Base-by-base conservation (phyloP, 2,797 vertebrate species). In the Gymnopithys bicolor region DNA sequence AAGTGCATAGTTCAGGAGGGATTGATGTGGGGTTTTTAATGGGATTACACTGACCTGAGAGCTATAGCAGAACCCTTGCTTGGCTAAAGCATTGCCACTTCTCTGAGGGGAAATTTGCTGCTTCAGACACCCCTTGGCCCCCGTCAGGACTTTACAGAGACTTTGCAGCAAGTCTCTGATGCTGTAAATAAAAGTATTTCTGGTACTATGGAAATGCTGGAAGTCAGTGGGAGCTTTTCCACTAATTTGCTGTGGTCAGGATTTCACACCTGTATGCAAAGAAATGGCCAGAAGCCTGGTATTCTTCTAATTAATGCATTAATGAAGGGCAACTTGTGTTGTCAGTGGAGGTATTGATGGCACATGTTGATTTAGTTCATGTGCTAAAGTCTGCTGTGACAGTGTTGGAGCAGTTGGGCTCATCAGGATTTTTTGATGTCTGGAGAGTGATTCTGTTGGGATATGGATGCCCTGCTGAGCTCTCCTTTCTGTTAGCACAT, bases 1-100 rank as follows among this genome's bases (percentile, higher is more conserved):
- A 30, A 28, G 13, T 41, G 25, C 19, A 3, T 3, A 13, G 35
- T 39, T 86, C n/a, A 48, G 24, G 37, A 52, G 45, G 11, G n/a
- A 25, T 32, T 1, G 4, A 14, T 55, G 53, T 0, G 1, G 5
- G 5, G 5, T 13, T 51, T 78, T 69, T 33, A 19, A 10, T 22
- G n/a, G 3, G 11, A 18, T 60, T 62, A 32, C 13, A 22, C 18
- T 39, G n/a, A 58, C 25, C 6, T n/a, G 79, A 80, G 83, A 74
- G 60, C 52, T 2, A 1, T 7, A 10, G 30, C 32, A 55, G 17
- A 51, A 48, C 39, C 46, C 17, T 37, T 52, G 56, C 35, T 66
- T 13, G 52, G 25, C 30, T 74, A 25, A 84, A 63, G 70, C 13
- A 23, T 27, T 43, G 62, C 35, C 25, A 21, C 66, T 13, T 1